Evolutionary conservation across 2,113 vertebrate species (phyloP).

Genomic region (Thymallus thymallus): DNA sequence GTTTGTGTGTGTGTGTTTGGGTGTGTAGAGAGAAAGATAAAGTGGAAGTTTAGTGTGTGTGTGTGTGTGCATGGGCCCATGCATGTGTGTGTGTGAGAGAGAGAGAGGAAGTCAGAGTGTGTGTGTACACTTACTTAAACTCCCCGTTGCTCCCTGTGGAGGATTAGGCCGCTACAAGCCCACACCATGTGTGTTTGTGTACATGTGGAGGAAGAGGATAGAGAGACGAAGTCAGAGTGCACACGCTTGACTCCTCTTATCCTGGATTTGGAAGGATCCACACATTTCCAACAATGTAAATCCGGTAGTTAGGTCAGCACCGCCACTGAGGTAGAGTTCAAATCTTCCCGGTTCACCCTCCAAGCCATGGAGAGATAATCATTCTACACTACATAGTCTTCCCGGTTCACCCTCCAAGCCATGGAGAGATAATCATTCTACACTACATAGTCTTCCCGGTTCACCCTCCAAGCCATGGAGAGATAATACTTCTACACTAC

Average conservation of each 20-base stretch:
- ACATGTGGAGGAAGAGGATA: slow-evolving; percentile 19
- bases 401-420: slow-evolving; percentile 40
- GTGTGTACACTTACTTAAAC: background rate
- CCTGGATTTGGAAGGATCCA: slow-evolving; percentile 66
- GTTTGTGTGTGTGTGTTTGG: slow-evolving; percentile 33
- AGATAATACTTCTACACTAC: slow-evolving; percentile 55
- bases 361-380: slow-evolving; percentile 47
- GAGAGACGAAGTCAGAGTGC: slow-evolving; percentile 45
- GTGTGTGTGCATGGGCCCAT: background rate
- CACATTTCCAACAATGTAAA: slow-evolving; percentile 63
- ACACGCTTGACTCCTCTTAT: slow-evolving; percentile 70
- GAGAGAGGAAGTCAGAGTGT: slow-evolving; percentile 6
- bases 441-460: slow-evolving; percentile 48
- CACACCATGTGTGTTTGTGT: slow-evolving; percentile 4
- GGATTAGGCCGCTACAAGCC: too few species aligned
- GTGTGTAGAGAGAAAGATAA: slow-evolving; percentile 25
- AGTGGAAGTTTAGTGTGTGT: slow-evolving; percentile 44
- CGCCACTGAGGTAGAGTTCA: slow-evolving; percentile 38
- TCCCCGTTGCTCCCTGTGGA: too few species aligned
- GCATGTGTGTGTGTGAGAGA: slow-evolving; percentile 26
- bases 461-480: slow-evolving; percentile 33
- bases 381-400: slow-evolving; percentile 49
- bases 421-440: slow-evolving; percentile 52
- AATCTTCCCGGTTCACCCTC: slow-evolving; percentile 53
- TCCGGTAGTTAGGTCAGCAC: slow-evolving; percentile 55